phyloP scores from a whole-genome alignment of 2,888 invertebrate genomes.

The Acanthosepion lycidas region DNA sequence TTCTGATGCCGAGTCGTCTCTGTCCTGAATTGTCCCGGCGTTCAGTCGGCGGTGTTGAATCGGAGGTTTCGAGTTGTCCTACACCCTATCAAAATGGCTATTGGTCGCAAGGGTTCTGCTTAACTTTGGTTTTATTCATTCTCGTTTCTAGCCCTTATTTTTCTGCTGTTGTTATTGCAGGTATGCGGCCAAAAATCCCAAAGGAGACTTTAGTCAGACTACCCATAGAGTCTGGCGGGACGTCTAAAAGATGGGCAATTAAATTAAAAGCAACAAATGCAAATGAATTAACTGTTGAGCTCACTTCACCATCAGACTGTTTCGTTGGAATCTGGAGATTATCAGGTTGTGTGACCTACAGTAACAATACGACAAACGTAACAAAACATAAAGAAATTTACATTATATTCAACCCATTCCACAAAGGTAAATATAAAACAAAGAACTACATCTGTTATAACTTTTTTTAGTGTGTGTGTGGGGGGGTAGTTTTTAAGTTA shows the following conservation, averaged over 20 bases:
- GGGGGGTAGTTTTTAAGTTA: too few relatives aligned
- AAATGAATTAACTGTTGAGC: slow-evolving; percentile 54
- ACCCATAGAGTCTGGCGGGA: not conserved
- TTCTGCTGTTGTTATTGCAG: not conserved
- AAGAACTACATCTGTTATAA: too few relatives aligned
- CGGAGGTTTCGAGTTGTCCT: too few relatives aligned
- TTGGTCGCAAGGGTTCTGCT: too few relatives aligned
- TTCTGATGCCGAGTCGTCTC: too few relatives aligned
- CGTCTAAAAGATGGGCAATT: slow-evolving; percentile 62
- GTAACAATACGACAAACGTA: not conserved
- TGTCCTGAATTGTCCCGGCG: too few relatives aligned
- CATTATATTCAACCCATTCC: slow-evolving; percentile 92
- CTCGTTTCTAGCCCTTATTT: too few relatives aligned
- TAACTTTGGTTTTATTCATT: too few relatives aligned
- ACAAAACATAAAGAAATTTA: slow-evolving; percentile 78
- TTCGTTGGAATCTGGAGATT: slow-evolving; percentile 66
- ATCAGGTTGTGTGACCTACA: slow-evolving; percentile 50
- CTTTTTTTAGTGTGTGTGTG: too few relatives aligned
- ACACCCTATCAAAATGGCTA: too few relatives aligned
- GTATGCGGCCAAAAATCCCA: not conserved
- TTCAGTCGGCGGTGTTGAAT: too few relatives aligned
- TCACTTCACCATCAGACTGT: slow-evolving; percentile 63
- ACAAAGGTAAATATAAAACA: slow-evolving; percentile 79
- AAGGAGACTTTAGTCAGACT: not conserved
- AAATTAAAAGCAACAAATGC: slow-evolving; percentile 52